Conservation (phyloP, 1,140 invertebrate genomes). For the Hetaerina americana region DNA sequence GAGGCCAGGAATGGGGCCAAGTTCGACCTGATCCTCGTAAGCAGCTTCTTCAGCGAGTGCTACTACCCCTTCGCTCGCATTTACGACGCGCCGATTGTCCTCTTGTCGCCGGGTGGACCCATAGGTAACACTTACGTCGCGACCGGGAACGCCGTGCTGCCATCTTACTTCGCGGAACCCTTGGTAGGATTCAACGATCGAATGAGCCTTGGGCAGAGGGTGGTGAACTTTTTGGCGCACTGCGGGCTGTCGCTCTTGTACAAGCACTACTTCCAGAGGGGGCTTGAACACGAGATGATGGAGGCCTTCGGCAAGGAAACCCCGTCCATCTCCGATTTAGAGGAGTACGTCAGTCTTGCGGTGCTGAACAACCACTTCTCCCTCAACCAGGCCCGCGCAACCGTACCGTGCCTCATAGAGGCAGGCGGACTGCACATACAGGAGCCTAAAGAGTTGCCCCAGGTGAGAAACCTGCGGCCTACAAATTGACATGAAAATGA, state of each 20-base stretch:
- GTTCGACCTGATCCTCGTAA: conserved; percentile 7
- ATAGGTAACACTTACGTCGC: neutral
- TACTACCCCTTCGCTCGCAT: neutral
- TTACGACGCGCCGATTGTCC: conserved; percentile 5
- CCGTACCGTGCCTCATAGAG: conserved; percentile 37
- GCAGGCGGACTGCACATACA: conserved; percentile 38
- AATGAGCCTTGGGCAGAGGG: conserved; percentile 6
- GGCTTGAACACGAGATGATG: neutral
- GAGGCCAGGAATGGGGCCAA: neutral
- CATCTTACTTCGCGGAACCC: conserved; percentile 4
- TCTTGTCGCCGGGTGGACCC: neutral
- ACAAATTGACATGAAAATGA: no score
- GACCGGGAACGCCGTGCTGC: conserved; percentile 13
- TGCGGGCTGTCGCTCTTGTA: no score
- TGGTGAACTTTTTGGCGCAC: neutral
- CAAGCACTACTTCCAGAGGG: no score
- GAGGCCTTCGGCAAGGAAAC: conserved; percentile 24
- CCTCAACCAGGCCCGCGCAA: conserved; percentile 35
- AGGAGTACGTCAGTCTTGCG: conserved; percentile 37
- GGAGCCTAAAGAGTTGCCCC: conserved; percentile 28
- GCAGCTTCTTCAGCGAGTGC: conserved; percentile 22
- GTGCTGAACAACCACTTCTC: conserved; percentile 40
- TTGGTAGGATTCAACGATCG: conserved; percentile 2
- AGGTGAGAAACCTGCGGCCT: conserved; percentile 24
- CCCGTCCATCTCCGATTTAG: conserved; percentile 19